A percentile compares a stretch with the other conserved stretches of the same genome.
Conservation (phyloP, 1,140 invertebrate species). For the Neodiprion lecontei region DNA sequence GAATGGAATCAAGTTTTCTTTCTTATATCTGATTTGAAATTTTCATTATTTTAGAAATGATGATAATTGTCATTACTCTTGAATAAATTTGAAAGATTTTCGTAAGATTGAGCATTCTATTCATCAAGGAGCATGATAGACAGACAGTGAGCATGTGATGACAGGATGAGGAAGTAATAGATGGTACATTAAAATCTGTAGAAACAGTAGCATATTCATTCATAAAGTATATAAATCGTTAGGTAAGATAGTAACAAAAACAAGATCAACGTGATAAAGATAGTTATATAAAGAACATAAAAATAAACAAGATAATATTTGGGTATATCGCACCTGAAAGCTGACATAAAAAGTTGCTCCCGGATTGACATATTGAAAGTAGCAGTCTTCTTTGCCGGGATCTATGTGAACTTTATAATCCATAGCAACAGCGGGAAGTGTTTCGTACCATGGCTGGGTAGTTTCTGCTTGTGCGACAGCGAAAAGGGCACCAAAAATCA, state of each 20-base stretch:
- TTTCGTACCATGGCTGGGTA: conserved; percentile 77
- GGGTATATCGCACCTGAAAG: conserved; percentile 77
- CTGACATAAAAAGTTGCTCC: conserved; percentile 93
- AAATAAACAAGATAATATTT: not conserved
- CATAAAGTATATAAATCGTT: too few relatives aligned
- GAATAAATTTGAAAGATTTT: too few relatives aligned
- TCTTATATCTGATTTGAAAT: too few relatives aligned
- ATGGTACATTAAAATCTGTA: too few relatives aligned
- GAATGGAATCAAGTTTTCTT: too few relatives aligned
- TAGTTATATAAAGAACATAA: not conserved
- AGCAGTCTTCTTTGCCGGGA: conserved; percentile 93
- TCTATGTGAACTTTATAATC: conserved; percentile 95
- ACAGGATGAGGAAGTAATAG: too few relatives aligned
- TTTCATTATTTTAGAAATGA: too few relatives aligned
- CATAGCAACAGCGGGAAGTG: conserved; percentile 88
- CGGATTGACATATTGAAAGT: conserved; percentile 90
- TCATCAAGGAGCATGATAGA: too few relatives aligned
- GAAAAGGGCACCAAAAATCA: conserved; percentile 32
- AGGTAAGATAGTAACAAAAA: not conserved
- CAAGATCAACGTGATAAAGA: not conserved
- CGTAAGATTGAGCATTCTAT: too few relatives aligned
- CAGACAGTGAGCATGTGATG: too few relatives aligned
- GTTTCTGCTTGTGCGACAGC: conserved; percentile 33
- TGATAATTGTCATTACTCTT: too few relatives aligned
- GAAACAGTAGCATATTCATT: too few relatives aligned